Base-by-base conservation (phyloP, 2,888 invertebrate genomes). In the Morpho helenor region DNA sequence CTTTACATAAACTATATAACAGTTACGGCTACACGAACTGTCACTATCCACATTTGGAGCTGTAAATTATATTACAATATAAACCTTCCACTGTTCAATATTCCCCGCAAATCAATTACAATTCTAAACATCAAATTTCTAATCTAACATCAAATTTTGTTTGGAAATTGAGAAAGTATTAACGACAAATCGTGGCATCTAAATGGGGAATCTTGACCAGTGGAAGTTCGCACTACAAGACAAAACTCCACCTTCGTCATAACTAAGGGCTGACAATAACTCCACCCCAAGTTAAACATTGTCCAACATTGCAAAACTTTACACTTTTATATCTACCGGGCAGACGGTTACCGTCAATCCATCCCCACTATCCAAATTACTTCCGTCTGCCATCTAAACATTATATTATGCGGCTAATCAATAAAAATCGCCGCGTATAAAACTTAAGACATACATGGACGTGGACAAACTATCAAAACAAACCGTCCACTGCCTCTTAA, bases 1-100 rank as follows among this genome's bases (percentile, higher is more conserved):
- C 75, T 78, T 87, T 87, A 88, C 79, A 87, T 85, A 85, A 87
- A 87, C 88, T 88, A 86, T 82, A 79, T 82, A 87, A 87, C 87
- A 86, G 84, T 87, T 87, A 87, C 77, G 76, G 77, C 84, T 87
- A 86, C 77, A 85, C 80, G 82, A 88, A 86, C 82, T 77, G 79
- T 81, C 76, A 74, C 73, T 77, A 80, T 80, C 75, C 83, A 82
- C 77, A 79, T 68, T 68, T 68, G 78, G 77, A 76, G 74, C 71
- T 79, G 82, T 81, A 80, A 82, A 82, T 82, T 84, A 85, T 83
- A 77, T 80, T 84, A 84, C 82, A 85, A 77, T 72, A 65, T 60
- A 56, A 52, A 65, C 66, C 68, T 62, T 66, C 59, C 70, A 66
- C 71, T 69, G 68, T 70, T 65, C 61, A 68, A 60, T 61, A 56